Evolutionary conservation across 2,113 vertebrate genomes (phyloP).

Genomic region (Thamnophis sirtalis): DNA sequence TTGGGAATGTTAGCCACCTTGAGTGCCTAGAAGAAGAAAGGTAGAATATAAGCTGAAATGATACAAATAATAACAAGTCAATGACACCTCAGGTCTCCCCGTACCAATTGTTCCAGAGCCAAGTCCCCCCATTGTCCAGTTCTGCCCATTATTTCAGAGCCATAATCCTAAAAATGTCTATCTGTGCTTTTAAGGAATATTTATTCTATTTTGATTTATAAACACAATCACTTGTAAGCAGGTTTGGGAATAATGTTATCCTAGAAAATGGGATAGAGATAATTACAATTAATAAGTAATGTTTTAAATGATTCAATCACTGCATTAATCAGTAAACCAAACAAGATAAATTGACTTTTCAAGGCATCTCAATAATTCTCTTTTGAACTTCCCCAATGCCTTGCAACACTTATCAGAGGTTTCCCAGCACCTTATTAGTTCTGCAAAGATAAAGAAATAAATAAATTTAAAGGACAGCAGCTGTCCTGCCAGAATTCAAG

Average conservation of each 20-base stretch:
- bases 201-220: background rate
- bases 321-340: background rate
- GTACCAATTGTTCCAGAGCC: background rate
- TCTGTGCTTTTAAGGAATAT: background rate
- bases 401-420: background rate
- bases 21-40: background rate
- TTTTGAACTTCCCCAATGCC: background rate
- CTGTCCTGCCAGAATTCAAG: fast-evolving
- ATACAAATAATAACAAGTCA: background rate
- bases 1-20: background rate
- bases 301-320: background rate
- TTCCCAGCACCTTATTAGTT: background rate
- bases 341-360: background rate
- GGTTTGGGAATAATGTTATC: background rate
- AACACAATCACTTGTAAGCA: background rate
- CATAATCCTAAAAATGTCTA: background rate
- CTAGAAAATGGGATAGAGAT: background rate
- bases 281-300: background rate
- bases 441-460: background rate
- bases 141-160: background rate
- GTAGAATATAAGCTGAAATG: background rate
- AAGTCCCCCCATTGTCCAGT: background rate
- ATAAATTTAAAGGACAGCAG: background rate
- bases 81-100: background rate
- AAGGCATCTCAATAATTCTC: background rate